Percentiles rank a stretch among this genome's conserved stretches.
phyloP scores from a whole-genome alignment of 2,888 invertebrate species.

The Drosophila macrospina region DNA sequence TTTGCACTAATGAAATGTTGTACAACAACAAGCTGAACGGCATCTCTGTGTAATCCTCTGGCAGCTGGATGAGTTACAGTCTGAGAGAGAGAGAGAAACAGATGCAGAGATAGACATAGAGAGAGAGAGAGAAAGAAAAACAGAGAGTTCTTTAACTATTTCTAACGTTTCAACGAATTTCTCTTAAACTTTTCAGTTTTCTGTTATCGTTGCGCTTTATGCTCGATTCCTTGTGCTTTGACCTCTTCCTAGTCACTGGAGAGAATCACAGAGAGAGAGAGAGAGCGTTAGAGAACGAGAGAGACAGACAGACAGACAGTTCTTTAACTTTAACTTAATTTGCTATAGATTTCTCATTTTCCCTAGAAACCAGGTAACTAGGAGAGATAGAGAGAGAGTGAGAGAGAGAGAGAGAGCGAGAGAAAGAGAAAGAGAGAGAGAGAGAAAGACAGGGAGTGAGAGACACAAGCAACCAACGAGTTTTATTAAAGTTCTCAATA shows the following conservation, averaged over 20 bases:
- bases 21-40: conserved; percentile 16
- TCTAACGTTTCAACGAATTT: background rate
- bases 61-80: no score
- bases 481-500: background rate
- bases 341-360: background rate
- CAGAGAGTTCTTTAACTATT: background rate
- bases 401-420: no score
- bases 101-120: background rate
- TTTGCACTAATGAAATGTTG: conserved; percentile 52
- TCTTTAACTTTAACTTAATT: background rate
- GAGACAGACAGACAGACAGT: background rate
- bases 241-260: no score
- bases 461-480: no score
- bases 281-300: background rate
- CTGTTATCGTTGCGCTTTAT: no score
- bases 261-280: background rate
- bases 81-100: background rate
- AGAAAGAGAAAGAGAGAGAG: background rate
- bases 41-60: conserved; percentile 1
- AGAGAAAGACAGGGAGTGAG: background rate
- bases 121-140: background rate
- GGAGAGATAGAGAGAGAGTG: no score
- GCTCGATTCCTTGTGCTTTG: no score
- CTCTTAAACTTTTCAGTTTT: background rate
- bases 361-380: no score